phyloP scores from a whole-genome alignment of 2,113 vertebrate genomes.

The Oreotrochilus melanogaster region DNA sequence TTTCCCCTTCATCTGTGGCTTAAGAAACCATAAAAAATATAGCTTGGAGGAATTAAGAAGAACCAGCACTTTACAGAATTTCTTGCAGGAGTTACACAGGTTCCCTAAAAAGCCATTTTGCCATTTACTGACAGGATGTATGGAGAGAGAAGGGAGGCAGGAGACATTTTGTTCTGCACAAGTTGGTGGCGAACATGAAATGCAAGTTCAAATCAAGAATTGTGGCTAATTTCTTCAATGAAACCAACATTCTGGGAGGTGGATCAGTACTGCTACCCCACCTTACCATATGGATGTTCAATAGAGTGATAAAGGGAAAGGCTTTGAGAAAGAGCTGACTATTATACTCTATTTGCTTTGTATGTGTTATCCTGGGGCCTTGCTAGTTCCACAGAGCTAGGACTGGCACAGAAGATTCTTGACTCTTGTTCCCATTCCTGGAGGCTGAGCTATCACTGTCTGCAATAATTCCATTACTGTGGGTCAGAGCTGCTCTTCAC shows the following conservation, averaged over 20 bases:
- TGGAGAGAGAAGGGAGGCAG: not conserved
- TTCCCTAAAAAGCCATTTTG: slow-evolving; percentile 26
- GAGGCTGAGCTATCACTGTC: not conserved
- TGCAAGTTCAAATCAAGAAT: not conserved
- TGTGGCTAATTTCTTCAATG: not conserved
- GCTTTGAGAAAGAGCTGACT: not conserved
- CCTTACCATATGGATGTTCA: not conserved
- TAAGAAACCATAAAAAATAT: slow-evolving; percentile 10
- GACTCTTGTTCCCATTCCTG: not conserved
- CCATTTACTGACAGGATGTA: not conserved
- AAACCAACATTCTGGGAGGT: not conserved
- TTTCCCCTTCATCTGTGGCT: not conserved
- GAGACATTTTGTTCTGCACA: not conserved
- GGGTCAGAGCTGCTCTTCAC: not conserved
- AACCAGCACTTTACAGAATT: not conserved
- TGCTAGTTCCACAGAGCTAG: not conserved
- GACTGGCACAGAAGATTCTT: not conserved
- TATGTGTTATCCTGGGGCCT: not conserved
- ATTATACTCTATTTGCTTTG: not conserved
- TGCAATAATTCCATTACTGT: not conserved
- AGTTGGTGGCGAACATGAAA: not conserved
- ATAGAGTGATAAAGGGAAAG: not conserved
- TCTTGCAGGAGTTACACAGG: not conserved
- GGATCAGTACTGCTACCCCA: not conserved
- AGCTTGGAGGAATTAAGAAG: slow-evolving; percentile 16